A percentile compares a stretch with the other conserved stretches of the same genome.
Conservation (phyloP, 2,797 vertebrate genomes). For the Pogonophryne albipinna region DNA sequence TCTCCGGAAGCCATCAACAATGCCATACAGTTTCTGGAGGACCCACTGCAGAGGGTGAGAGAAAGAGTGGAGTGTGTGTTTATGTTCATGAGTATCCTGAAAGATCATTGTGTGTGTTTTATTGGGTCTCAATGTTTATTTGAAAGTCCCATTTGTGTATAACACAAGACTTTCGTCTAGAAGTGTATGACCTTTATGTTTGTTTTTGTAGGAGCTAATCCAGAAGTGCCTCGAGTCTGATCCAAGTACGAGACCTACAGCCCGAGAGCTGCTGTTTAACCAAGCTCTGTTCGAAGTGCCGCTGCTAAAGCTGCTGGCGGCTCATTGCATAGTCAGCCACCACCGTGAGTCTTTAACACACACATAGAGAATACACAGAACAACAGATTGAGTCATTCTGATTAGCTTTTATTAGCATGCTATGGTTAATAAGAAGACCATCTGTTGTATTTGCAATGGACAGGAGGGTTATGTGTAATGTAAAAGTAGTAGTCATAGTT, state of each 20-base stretch:
- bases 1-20: conserved; percentile 96
- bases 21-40: conserved; percentile 95
- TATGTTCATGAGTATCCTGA: neutral
- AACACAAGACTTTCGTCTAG: neutral
- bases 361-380: conserved; percentile 4
- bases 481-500: neutral
- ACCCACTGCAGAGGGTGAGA: conserved; percentile 94
- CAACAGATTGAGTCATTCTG: neutral
- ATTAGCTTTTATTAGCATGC: neutral
- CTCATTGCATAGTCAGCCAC: conserved; percentile 95
- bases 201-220: conserved; percentile 91
- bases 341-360: conserved; percentile 89
- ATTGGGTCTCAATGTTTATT: neutral
- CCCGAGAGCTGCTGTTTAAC: conserved; percentile 95
- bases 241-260: conserved; percentile 90
- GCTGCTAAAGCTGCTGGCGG: conserved; percentile 93
- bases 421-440: neutral
- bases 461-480: neutral
- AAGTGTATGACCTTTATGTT: conserved; percentile 33
- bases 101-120: neutral
- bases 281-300: conserved; percentile 97
- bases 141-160: neutral
- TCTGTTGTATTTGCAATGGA: neutral
- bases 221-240: conserved; percentile 95
- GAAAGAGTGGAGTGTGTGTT: neutral